phyloP scores from a whole-genome alignment of 1,140 invertebrate species.

The Pollicipes pollicipes region DNA sequence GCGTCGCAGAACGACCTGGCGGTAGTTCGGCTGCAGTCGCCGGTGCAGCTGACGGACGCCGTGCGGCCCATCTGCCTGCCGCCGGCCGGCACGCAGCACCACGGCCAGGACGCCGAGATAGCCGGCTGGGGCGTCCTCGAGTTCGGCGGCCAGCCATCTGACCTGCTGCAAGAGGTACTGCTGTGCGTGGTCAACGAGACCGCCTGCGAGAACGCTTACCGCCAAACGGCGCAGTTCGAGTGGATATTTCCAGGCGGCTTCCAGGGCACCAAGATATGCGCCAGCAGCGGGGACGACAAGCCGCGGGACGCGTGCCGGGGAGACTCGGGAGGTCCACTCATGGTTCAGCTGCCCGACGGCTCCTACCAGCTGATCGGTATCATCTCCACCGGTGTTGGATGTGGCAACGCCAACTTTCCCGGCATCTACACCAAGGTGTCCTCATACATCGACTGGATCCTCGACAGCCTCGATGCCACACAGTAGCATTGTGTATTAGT shows the following conservation, averaged over 20 bases:
- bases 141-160: constrained; percentile 33
- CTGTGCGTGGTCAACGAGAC: constrained; percentile 35
- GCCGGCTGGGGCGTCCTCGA: constrained; percentile 43
- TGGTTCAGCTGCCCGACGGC: constrained; percentile 11
- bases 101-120: constrained; percentile 24
- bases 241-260: background rate
- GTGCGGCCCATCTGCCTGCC: constrained; percentile 44
- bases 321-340: constrained; percentile 23
- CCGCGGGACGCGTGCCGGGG: constrained; percentile 17
- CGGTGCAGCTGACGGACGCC: constrained; percentile 32
- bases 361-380: constrained; percentile 22
- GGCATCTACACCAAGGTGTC: constrained; percentile 22
- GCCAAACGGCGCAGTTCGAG: background rate
- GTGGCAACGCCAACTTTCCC: constrained; percentile 20
- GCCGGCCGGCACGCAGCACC: constrained; percentile 31
- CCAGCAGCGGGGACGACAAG: background rate
- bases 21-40: constrained; percentile 33
- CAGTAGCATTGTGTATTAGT: too few relatives aligned
- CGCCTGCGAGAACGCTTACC: constrained; percentile 26
- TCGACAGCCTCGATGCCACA: background rate
- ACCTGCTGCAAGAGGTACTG: constrained; percentile 35
- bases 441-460: constrained; percentile 22
- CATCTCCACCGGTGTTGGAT: constrained; percentile 22
- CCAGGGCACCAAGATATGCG: constrained; percentile 14
- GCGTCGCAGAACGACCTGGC: constrained; percentile 37